Evolutionary conservation across 2,888 invertebrate genomes (phyloP).

Genomic region (Agriotes lineatus): DNA sequence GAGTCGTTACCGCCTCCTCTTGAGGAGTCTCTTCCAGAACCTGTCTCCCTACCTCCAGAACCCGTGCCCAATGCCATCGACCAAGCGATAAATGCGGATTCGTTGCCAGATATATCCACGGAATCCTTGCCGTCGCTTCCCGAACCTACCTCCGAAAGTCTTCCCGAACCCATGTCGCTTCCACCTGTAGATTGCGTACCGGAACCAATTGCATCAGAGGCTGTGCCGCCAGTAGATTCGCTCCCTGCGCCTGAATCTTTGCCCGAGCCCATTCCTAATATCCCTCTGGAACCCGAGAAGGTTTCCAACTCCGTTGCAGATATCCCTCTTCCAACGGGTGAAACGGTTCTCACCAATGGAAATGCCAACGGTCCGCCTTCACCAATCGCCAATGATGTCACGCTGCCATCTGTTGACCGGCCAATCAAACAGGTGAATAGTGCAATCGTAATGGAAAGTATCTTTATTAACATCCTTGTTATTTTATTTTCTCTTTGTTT

Average conservation of each 20-base stretch:
- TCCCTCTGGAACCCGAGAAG: constrained; percentile 35
- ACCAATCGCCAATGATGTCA: constrained; percentile 63
- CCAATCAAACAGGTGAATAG: constrained; percentile 69
- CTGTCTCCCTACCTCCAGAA: constrained; percentile 28
- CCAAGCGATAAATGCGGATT: constrained; percentile 61
- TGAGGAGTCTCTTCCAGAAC: constrained; percentile 41
- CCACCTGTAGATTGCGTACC: constrained; percentile 65
- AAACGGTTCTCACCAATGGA: constrained; percentile 62
- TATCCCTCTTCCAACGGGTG: constrained; percentile 46
- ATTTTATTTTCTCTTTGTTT: constrained; percentile 46
- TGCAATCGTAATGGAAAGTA: constrained; percentile 54
- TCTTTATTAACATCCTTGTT: constrained; percentile 53
- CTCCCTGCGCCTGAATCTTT: constrained; percentile 58
- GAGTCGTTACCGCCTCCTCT: constrained; percentile 26
- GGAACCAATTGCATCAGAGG: constrained; percentile 60
- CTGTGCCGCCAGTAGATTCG: constrained; percentile 54
- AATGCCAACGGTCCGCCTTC: constrained; percentile 63
- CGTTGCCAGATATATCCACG: constrained; percentile 65
- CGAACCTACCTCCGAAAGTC: constrained; percentile 58
- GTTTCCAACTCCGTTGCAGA: constrained; percentile 51
- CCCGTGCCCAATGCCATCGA: constrained; percentile 33
- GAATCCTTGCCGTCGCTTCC: constrained; percentile 62
- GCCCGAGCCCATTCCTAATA: constrained; percentile 38
- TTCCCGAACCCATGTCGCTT: constrained; percentile 64
- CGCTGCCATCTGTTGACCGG: constrained; percentile 68